Evolutionary conservation across 2,113 vertebrate species (phyloP).

Genomic region (Microcebus ravelobensis): DNA sequence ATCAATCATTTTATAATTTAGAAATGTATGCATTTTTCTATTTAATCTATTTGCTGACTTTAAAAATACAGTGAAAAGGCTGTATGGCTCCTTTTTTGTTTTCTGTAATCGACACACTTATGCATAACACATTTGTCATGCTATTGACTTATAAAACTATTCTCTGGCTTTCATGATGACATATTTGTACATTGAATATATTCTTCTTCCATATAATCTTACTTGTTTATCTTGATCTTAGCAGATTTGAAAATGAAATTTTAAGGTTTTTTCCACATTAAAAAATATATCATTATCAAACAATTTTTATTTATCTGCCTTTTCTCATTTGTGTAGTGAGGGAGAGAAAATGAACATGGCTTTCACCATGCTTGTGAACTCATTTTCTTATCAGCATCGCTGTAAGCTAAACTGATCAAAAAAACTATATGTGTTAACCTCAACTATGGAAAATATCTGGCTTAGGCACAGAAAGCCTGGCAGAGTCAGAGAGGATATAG

Average conservation of each 20-base stretch:
- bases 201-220: constrained; percentile 43
- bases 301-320: constrained; percentile 53
- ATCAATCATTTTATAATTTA: neutral
- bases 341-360: constrained; percentile 64
- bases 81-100: neutral
- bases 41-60: constrained; percentile 1
- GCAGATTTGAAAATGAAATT: neutral
- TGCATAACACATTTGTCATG: neutral
- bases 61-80: neutral
- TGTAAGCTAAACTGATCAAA: constrained; percentile 68
- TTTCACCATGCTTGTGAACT: constrained; percentile 60
- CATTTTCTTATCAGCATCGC: constrained; percentile 55
- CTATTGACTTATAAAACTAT: constrained; percentile 36
- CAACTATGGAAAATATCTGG: neutral
- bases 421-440: neutral
- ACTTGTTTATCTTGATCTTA: neutral
- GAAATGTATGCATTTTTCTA: neutral
- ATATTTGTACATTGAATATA: constrained; percentile 36
- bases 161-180: constrained; percentile 22
- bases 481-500: neutral
- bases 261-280: neutral
- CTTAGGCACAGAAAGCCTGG: neutral
- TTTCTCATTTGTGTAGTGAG: constrained; percentile 66
- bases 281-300: constrained; percentile 61
- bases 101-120: neutral